These are phyloP conservation scores for Telenomus remus DNA, from an alignment of 1,140 invertebrate genomes.

Conservation along the genomic window DNA sequence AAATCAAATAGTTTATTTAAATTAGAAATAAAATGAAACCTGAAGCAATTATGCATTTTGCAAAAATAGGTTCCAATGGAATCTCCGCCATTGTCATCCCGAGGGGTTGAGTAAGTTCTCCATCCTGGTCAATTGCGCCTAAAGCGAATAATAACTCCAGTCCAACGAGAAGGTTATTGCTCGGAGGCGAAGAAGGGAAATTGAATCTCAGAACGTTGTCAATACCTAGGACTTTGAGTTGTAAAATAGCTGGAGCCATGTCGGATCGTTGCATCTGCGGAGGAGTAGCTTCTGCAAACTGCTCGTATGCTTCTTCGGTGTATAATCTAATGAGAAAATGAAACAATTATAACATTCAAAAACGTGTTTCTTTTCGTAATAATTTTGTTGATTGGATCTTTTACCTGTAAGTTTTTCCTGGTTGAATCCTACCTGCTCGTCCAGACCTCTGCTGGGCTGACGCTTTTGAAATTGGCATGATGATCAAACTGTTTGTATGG, in stretches of 20 bases:
- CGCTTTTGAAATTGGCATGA: constrained; percentile 90
- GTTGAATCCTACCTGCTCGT: constrained; percentile 88
- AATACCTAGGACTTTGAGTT: constrained; percentile 96
- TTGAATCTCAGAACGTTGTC: constrained; percentile 90
- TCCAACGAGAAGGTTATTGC: constrained; percentile 88
- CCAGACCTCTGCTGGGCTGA: constrained; percentile 95
- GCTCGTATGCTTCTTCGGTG: constrained; percentile 85
- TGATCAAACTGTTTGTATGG: constrained; percentile 89
- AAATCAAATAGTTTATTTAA: too few relatives aligned
- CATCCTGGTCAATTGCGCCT: constrained; percentile 86
- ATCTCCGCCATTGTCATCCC: constrained; percentile 95
- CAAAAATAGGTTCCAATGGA: constrained; percentile 90
- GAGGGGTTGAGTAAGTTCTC: constrained; percentile 86
- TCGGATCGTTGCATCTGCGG: constrained; percentile 96
- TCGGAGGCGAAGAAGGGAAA: constrained; percentile 91
- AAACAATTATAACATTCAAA: constrained; percentile 29
- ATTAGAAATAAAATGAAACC: constrained; percentile 70
- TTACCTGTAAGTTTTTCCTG: constrained; percentile 88
- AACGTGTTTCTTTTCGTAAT: too few relatives aligned
- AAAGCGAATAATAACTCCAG: constrained; percentile 94
- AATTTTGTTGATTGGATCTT: constrained; percentile 4
- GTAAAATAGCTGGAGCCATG: constrained; percentile 89
- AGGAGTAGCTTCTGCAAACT: constrained; percentile 82
- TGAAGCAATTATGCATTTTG: constrained; percentile 90
- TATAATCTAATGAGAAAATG: constrained; percentile 78